These are phyloP conservation scores for Aldrovandia affinis DNA, from an alignment of 2,797 vertebrate species.

Conservation along the genomic window DNA sequence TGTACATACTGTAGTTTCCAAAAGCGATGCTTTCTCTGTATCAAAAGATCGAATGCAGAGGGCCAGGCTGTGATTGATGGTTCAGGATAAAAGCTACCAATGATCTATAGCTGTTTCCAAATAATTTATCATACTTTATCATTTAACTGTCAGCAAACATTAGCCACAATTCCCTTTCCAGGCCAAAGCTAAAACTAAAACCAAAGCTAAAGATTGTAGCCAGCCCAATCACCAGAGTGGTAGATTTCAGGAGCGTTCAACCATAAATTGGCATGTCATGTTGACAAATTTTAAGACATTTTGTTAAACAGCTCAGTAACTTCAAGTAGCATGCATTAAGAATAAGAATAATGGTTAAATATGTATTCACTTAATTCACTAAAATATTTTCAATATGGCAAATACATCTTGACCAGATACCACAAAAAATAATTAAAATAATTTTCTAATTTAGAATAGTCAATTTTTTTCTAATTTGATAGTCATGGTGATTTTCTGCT, in stretches of 20 bases:
- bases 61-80: neutral
- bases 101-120: neutral
- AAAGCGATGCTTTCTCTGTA: neutral
- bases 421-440: neutral
- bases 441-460: too few species aligned
- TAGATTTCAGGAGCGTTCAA: neutral
- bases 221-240: neutral
- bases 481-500: too few species aligned
- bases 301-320: neutral
- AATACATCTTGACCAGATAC: neutral
- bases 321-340: neutral
- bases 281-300: neutral
- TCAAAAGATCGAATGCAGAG: neutral
- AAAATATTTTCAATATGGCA: neutral
- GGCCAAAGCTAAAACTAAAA: neutral
- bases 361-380: neutral
- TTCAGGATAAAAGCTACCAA: neutral
- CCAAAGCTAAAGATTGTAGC: too few species aligned
- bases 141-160: conserved; percentile 9
- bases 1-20: neutral
- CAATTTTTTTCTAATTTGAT: too few species aligned
- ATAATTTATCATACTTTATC: neutral
- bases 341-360: neutral
- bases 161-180: neutral
- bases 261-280: neutral